Evolutionary conservation across 2,113 vertebrate species (phyloP).

Genomic region (Crocuta crocuta): DNA sequence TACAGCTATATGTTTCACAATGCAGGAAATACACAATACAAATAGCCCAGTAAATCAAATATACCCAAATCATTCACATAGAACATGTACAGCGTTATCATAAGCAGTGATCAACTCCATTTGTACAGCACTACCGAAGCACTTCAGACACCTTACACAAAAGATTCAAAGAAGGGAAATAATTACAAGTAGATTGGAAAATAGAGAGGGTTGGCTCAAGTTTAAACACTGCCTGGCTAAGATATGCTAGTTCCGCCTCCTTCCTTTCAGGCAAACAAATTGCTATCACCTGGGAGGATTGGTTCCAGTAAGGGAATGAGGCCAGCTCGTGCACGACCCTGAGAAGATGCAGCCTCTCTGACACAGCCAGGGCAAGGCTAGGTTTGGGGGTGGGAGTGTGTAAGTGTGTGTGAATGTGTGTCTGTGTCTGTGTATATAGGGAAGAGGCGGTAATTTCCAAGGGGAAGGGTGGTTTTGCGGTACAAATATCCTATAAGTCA

Average conservation of each 20-base stretch:
- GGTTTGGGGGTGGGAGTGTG: too few relatives aligned
- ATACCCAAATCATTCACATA: background rate
- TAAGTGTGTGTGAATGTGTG: background rate
- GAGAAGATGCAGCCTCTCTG: background rate
- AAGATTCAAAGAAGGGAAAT: conserved; percentile 46
- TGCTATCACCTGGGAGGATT: background rate
- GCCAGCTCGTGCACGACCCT: background rate
- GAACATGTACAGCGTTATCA: background rate
- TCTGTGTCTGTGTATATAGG: background rate
- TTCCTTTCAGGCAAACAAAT: background rate
- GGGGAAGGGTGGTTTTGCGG: background rate
- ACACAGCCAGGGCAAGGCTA: background rate
- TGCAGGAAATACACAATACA: conserved; percentile 40
- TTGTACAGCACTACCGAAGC: background rate
- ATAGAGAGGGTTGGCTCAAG: background rate
- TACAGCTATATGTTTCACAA: conserved; percentile 55
- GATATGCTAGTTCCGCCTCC: background rate
- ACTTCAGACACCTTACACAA: conserved; percentile 6
- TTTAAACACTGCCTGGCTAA: background rate
- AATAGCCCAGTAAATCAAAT: conserved; percentile 12
- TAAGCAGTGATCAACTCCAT: background rate
- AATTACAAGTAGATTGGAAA: conserved; percentile 12
- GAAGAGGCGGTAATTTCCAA: background rate
- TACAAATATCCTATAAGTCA: conserved; percentile 13
- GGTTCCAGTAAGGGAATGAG: background rate